Evolutionary conservation across 2,888 invertebrate species (phyloP), one percentile per base, ranked within the genome.

Genomic region (Polydrusus pterygomalis): DNA sequence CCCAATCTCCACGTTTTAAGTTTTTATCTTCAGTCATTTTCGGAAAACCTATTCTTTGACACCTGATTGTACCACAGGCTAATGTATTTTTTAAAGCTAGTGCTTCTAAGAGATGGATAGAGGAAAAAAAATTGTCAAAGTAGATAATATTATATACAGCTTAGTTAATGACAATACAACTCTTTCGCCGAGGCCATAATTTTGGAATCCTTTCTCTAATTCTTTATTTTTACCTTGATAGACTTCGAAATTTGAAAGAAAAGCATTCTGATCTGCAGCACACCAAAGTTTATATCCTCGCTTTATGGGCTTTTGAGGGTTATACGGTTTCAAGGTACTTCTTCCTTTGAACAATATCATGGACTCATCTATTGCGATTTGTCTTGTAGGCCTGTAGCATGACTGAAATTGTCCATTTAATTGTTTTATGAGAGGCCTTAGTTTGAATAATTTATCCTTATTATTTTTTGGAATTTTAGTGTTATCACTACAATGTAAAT

Each of bases 331-430:
- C 43, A 78, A 25, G 20, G 62, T 51, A 8, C 69, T 67, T 65
- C 77, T 47, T 11, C 78, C 78, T 72, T 78, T 78, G 77, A 77
- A 77, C 40, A 47, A 49, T 11, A 75, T 63, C 77, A 78, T 77
- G 30, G 64, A 70, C 72, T 74, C 75, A 38, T 74, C 70, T 20
- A 70, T 60, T 17, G 69, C 62, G 40, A 63, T 13, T 40, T 17
- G 20, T 18, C 56, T 56, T 18, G 25, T 17, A 56, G 17, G n/a
- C n/a, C n/a, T n/a, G n/a, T n/a, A n/a, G n/a, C 18, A 18, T n/a
- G 13, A 20, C 13, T 56, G 20, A 56, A 56, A 56, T 18, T 56
- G 56, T 18, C 25, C 13, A 18, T 56, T 18, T 17, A 18, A 13
- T 17, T 18, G 25, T 18, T n/a, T n/a, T 13, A 56, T 18, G 18